phyloP scores from a whole-genome alignment of 2,888 invertebrate genomes.

The Ernsta delagoae region DNA sequence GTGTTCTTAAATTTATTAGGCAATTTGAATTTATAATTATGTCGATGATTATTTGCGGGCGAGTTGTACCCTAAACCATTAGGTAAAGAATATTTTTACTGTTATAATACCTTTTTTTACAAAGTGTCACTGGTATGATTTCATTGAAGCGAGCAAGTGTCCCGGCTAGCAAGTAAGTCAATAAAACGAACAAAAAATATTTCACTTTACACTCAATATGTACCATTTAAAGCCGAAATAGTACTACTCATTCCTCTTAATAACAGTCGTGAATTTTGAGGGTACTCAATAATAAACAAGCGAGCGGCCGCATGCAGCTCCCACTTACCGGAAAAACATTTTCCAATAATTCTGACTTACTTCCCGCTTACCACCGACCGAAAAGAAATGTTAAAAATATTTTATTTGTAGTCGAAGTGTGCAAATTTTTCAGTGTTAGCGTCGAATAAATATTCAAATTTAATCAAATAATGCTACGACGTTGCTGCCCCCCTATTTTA shows the following conservation, averaged over 20 bases:
- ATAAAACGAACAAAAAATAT: not conserved
- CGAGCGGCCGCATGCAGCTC: slow-evolving; percentile 7
- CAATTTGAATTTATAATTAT: too few species aligned
- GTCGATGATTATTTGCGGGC: too few species aligned
- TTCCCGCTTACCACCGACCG: not conserved
- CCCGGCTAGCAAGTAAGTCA: not conserved
- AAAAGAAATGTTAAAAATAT: not conserved
- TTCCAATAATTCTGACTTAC: slow-evolving; percentile 2
- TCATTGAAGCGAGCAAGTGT: too few species aligned
- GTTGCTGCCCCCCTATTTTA: too few species aligned
- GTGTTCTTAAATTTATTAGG: too few species aligned
- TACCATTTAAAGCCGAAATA: not conserved
- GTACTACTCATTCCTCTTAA: not conserved
- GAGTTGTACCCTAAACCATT: too few species aligned
- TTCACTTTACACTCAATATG: not conserved
- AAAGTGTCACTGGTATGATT: too few species aligned
- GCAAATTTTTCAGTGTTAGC: not conserved
- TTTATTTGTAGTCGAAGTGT: not conserved
- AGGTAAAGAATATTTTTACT: too few species aligned
- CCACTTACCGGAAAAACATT: slow-evolving; percentile 14
- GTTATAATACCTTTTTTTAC: too few species aligned
- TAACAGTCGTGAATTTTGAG: not conserved
- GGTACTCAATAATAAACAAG: slow-evolving; percentile 4
- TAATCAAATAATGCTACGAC: too few species aligned
- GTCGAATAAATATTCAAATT: too few species aligned